Evolutionary conservation across 2,888 invertebrate genomes (phyloP), one percentile per base, ranked within the genome.

Genomic region (Apodemia mormo): DNA sequence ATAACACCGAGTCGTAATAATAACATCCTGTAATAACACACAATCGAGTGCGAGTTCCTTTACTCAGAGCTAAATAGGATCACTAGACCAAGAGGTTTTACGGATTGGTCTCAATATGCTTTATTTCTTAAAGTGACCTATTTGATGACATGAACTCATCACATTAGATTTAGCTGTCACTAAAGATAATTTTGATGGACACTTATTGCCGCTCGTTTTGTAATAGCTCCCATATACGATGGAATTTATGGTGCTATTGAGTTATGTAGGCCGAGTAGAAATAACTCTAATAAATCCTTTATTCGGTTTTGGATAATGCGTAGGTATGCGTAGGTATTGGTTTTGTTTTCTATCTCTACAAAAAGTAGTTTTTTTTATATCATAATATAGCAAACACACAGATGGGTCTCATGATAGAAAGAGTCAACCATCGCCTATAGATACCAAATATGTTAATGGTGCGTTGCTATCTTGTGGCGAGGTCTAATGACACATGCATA

Each of bases 111-210:
- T 43, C 2, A 6, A 43, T 8, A 43, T 43, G 8, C 8, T 43
- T 8, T 43, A 45, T 45, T 45, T 45, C 45, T 45, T 45, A 12
- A 45, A 45, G 22, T 33, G 61, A 61, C 30, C 61, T 37, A 33
- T 61, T 33, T 61, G 61, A 37, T 7, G 33, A 61, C 61, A 61
- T 61, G 30, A 45, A 66, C 61, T 70, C 73, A 70, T 78, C 77
- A 78, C 77, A 77, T 76, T 75, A 54, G 66, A 74, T 75, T 71
- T 74, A 75, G 73, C 76, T 72, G 77, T 76, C 76, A 75, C 72
- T 72, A 72, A 74, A 76, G 76, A 78, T 65, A 74, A 78, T 77
- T 77, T 73, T 76, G 78, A 79, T 78, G 67, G 79, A 77, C 77
- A 71, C 78, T 80, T 79, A 81, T 74, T 78, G 77, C 72, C 72